A percentile compares a stretch with the other conserved stretches of the same genome.
Evolutionary conservation across 2,113 vertebrate species (phyloP).

Genomic region (Tachuris rubrigastra): DNA sequence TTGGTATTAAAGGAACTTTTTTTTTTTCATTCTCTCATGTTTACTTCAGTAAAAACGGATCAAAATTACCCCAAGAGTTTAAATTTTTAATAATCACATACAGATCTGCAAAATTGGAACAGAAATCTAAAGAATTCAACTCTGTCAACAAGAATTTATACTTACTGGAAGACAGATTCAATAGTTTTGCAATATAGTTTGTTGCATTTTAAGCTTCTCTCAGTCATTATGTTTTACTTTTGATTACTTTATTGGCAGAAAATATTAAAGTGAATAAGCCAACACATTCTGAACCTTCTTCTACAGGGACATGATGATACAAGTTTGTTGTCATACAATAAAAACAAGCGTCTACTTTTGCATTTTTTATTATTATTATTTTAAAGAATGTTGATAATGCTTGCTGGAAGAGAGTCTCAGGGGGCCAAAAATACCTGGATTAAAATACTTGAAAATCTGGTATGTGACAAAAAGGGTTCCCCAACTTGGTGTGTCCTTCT

Average conservation of each 20-base stretch:
- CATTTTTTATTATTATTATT: not conserved
- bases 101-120: not conserved
- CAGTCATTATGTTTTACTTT: not conserved
- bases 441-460: not conserved
- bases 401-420: not conserved
- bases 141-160: not conserved
- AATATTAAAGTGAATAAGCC: not conserved
- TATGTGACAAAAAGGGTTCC: not conserved
- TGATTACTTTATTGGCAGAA: not conserved
- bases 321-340: not conserved
- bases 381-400: not conserved
- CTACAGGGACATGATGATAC: not conserved
- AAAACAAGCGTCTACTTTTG: not conserved
- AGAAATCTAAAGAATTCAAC: not conserved
- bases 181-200: not conserved
- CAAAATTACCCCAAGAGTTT: not conserved
- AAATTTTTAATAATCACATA: not conserved
- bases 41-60: not conserved
- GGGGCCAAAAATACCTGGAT: rapidly evolving
- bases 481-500: not conserved
- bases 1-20: not conserved
- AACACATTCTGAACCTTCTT: not conserved
- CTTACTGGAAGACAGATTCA: not conserved
- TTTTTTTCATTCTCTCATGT: not conserved
- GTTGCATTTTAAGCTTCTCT: not conserved